Evolutionary conservation across 2,888 invertebrate genomes (phyloP).

Genomic region (Agrotis puta): DNA sequence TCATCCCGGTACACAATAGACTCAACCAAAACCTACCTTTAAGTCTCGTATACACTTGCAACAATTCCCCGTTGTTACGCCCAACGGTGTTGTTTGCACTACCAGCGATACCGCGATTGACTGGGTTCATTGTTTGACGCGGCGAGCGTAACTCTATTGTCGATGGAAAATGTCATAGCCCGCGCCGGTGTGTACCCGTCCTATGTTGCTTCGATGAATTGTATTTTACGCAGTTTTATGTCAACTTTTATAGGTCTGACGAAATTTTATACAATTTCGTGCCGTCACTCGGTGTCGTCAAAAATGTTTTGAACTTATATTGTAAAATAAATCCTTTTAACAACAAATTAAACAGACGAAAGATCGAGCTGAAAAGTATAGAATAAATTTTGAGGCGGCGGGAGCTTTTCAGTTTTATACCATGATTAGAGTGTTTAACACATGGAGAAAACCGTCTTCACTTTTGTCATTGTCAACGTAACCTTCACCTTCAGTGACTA

Average conservation of each 20-base stretch:
- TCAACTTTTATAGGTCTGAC: slow-evolving; percentile 28
- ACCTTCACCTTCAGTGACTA: no score
- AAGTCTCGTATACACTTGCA: slow-evolving; percentile 71
- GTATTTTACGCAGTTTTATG: slow-evolving; percentile 56
- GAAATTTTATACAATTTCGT: slow-evolving; percentile 35
- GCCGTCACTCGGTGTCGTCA: not conserved
- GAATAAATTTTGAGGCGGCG: no score
- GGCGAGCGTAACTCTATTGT: slow-evolving; percentile 76
- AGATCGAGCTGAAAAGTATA: no score
- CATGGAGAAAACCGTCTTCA: no score
- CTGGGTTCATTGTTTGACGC: slow-evolving; percentile 78
- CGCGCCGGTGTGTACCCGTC: slow-evolving; percentile 38
- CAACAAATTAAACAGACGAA: no score
- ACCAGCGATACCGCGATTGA: slow-evolving; percentile 80
- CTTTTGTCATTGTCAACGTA: no score
- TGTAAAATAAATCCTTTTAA: no score
- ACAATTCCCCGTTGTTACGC: slow-evolving; percentile 67
- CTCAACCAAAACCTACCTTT: slow-evolving; percentile 68
- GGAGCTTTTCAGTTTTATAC: no score
- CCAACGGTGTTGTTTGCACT: slow-evolving; percentile 74
- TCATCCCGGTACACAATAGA: slow-evolving; percentile 66
- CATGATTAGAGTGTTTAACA: no score
- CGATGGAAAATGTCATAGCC: slow-evolving; percentile 73
- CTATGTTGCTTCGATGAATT: slow-evolving; percentile 53
- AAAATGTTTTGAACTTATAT: no score